These are phyloP conservation scores for Neelides sp. DNA, from an alignment of 1,140 invertebrate species.

Conservation along the genomic window DNA sequence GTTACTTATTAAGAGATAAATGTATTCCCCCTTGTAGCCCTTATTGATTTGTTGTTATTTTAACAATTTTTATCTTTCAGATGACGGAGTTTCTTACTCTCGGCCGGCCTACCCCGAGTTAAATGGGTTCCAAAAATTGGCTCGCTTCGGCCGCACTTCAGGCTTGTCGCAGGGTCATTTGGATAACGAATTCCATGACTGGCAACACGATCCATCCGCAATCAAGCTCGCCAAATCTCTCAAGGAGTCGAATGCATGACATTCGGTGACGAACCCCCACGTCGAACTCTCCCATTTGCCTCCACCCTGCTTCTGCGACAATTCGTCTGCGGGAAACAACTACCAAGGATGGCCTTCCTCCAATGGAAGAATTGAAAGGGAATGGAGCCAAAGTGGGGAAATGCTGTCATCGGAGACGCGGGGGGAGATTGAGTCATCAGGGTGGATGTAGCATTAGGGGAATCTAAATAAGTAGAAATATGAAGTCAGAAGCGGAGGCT, in stretches of 20 bases:
- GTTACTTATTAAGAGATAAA: no score
- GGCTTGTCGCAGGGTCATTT: conserved; percentile 28
- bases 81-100: conserved; percentile 18
- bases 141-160: conserved; percentile 21
- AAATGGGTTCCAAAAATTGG: conserved; percentile 28
- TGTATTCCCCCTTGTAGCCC: no score
- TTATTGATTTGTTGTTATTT: no score
- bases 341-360: no score
- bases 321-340: no score
- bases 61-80: conserved; percentile 7
- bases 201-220: conserved; percentile 24
- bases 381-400: no score
- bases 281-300: background rate
- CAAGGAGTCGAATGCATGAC: conserved; percentile 31
- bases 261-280: conserved; percentile 4
- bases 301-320: background rate
- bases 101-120: conserved; percentile 17
- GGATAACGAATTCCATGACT: conserved; percentile 29
- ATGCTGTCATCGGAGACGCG: no score
- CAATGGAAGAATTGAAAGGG: no score
- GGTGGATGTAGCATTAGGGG: no score
- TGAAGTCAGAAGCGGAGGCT: no score
- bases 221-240: conserved; percentile 28
- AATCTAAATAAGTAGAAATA: no score
- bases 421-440: no score